A percentile compares a stretch with the other conserved stretches of the same genome.
Conservation (phyloP, 92 coral and sea anemone species). For the Umimayanthus chanpuru region DNA sequence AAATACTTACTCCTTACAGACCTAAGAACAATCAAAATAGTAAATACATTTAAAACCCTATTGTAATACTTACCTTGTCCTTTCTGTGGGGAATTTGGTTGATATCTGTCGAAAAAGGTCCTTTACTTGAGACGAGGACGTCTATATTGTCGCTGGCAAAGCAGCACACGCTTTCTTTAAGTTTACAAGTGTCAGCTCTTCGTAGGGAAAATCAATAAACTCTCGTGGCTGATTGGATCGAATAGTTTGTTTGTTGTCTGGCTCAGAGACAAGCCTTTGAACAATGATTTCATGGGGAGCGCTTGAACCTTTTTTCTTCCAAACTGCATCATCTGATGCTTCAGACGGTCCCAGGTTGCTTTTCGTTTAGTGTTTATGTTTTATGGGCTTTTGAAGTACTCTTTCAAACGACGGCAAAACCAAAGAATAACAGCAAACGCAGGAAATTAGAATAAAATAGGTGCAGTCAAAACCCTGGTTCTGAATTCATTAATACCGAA, state of each 20-base stretch:
- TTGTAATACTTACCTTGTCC: slow-evolving; percentile 14
- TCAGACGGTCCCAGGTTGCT: slow-evolving; percentile 3
- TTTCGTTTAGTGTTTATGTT: slow-evolving; percentile 11
- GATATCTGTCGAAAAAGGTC: not conserved
- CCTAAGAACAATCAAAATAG: slow-evolving; percentile 4
- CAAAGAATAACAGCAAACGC: not conserved
- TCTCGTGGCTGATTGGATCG: slow-evolving; percentile 41
- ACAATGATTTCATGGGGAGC: slow-evolving; percentile 49
- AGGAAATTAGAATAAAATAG: not conserved
- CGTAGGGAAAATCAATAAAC: slow-evolving; percentile 16
- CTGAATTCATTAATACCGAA: slow-evolving; percentile 8
- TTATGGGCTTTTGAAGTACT: not conserved
- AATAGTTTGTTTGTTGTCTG: slow-evolving; percentile 44
- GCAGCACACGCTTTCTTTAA: slow-evolving; percentile 41
- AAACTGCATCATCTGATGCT: not conserved
- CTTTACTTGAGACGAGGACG: slow-evolving; percentile 22
- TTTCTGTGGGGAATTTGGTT: not conserved
- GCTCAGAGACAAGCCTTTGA: slow-evolving; percentile 34
- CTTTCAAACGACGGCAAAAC: not conserved
- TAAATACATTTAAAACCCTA: not conserved
- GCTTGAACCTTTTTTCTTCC: slow-evolving; percentile 43
- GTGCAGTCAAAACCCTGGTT: slow-evolving; percentile 16
- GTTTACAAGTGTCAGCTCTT: slow-evolving; percentile 34
- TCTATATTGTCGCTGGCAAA: slow-evolving; percentile 18
- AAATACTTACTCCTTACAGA: no score